Conservation (phyloP, 2,113 vertebrate species). For the Choloepus hoffmanni region DNA sequence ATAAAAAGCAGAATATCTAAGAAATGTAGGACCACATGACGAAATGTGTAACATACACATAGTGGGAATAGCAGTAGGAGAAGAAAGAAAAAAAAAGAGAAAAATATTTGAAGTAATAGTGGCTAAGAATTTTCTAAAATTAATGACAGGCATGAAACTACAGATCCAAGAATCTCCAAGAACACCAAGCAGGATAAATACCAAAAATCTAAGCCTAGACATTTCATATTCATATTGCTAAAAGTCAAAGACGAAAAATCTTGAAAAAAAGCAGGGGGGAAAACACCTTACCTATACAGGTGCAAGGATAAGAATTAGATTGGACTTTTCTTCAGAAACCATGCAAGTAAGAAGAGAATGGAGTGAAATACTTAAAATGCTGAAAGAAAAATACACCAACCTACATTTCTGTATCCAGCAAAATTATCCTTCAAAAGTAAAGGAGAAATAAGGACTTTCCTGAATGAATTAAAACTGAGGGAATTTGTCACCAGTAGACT, state of each 20-base stretch:
- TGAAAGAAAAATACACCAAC: not conserved
- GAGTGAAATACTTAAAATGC: not conserved
- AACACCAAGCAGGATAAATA: not conserved
- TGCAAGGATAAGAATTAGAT: not conserved
- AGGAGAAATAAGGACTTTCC: not conserved
- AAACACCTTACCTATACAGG: not conserved
- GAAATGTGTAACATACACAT: not conserved
- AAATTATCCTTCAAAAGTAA: slow-evolving; percentile 2
- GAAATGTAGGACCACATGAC: not conserved
- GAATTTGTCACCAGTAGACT: not conserved
- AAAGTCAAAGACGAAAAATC: not conserved
- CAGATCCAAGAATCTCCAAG: not conserved
- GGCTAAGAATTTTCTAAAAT: not conserved
- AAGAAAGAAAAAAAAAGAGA: not conserved
- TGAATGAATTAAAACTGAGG: not conserved
- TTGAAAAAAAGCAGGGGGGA: not conserved
- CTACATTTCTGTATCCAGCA: not conserved
- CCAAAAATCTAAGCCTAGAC: not conserved
- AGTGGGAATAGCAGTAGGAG: not conserved
- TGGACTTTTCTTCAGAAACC: not conserved
- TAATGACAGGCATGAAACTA: not conserved
- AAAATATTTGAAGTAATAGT: not conserved
- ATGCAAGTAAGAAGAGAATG: not conserved
- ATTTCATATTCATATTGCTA: not conserved
- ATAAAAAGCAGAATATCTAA: not conserved